phyloP scores from a whole-genome alignment of 1,140 invertebrate genomes.

The Dendrolimus punctatus region DNA sequence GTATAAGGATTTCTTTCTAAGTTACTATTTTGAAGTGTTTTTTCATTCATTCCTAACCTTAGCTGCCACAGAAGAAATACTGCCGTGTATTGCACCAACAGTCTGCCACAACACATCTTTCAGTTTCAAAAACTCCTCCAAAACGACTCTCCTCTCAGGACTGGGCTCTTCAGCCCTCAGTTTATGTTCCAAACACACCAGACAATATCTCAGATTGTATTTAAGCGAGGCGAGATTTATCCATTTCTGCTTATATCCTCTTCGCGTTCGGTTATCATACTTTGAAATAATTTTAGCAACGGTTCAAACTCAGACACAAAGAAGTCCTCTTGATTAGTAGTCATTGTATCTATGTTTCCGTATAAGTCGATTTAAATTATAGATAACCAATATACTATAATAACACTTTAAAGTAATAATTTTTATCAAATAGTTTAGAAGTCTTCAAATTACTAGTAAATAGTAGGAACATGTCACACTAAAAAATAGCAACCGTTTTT shows the following conservation, averaged over 20 bases:
- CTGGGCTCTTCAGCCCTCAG: constrained; percentile 15
- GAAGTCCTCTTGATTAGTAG: too few relatives aligned
- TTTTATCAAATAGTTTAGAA: too few relatives aligned
- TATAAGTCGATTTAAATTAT: too few relatives aligned
- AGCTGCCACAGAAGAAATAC: constrained; percentile 17
- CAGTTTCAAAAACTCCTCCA: constrained; percentile 30
- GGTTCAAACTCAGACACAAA: constrained; percentile 9
- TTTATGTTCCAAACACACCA: constrained; percentile 27
- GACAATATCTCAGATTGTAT: constrained; percentile 25
- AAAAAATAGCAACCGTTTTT: too few relatives aligned
- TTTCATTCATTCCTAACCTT: constrained; percentile 17
- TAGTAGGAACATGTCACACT: too few relatives aligned
- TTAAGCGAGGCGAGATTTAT: constrained; percentile 43
- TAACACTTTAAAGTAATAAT: too few relatives aligned
- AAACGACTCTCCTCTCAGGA: constrained; percentile 18
- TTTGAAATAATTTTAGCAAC: constrained; percentile 21
- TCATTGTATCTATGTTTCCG: too few relatives aligned
- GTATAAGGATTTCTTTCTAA: too few relatives aligned
- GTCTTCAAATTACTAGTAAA: too few relatives aligned
- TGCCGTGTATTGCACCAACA: constrained; percentile 40
- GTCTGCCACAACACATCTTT: constrained; percentile 44
- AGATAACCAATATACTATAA: too few relatives aligned
- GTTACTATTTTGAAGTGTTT: too few relatives aligned
- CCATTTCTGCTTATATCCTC: constrained; percentile 35
- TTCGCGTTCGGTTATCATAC: constrained; percentile 18